Evolutionary conservation across 1,140 invertebrate species (phyloP), one percentile per base, ranked within the genome.

Genomic region (Belonocnema kinseyi): DNA sequence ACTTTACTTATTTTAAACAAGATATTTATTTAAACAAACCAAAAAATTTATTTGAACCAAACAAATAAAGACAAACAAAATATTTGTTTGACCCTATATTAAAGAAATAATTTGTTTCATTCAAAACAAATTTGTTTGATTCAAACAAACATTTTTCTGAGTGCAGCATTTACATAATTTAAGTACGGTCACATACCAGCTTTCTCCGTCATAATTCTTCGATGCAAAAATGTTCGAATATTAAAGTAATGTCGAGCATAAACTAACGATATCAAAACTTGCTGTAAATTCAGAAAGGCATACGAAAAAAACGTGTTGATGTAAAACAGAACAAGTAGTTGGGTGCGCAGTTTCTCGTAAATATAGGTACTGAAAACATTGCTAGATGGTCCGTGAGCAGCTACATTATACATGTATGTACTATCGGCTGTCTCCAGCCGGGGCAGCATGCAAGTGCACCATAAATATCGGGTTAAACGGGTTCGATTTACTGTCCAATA

Each of bases 381-480:
- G 88, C 81, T 87, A 86, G 86, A 87, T 88, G 86, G 83, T 58
- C 85, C 80, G 86, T 88, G 85, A 88, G 84, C 78, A 58, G 72
- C 75, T 76, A 82, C 74, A 56, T 77, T 82, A 83, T 81, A 85
- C 82, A 85, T 83, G 79, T 77, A 72, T 78, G 77, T 72, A 73
- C 79, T 79, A 88, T 88, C 86, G 75, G 75, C 52, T 74, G 74
- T 76, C 76, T 78, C 74, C 86, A 88, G 85, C 74, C 58, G 75
- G 54, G 53, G 74, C 74, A 73, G 54, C 52, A 77, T 78, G 83
- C 84, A 77, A 83, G 72, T 76, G 73, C 72, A 74, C 83, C 88
- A 90, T 90, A 90, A 90, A 90, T 90, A 90, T 89, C 85, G 77
- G 76, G 87, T 84, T 88, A 86, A 89, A 88, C 83, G 86, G 84